Evolutionary conservation across 2,797 vertebrate species (phyloP).

Genomic region (Chelonia mydas): DNA sequence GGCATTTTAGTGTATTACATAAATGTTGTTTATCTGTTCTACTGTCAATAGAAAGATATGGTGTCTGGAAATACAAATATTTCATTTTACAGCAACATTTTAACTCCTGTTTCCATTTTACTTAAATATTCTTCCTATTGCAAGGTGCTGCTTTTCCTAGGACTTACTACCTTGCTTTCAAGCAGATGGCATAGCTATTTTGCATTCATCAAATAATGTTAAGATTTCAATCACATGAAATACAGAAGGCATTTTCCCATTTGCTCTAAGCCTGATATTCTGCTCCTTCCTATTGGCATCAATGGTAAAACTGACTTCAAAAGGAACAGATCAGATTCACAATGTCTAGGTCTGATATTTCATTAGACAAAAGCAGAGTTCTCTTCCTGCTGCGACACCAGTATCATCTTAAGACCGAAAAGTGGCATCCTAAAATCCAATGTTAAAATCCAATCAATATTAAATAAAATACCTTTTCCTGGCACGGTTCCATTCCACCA

Average conservation of each 20-base stretch:
- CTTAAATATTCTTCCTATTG: neutral
- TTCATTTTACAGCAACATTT: neutral
- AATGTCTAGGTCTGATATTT: neutral
- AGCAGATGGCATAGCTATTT: neutral
- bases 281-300: neutral
- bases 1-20: neutral
- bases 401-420: neutral
- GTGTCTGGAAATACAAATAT: neutral
- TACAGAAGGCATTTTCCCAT: neutral
- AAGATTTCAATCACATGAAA: neutral
- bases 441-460: neutral
- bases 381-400: neutral
- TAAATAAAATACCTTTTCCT: neutral
- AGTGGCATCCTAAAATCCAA: neutral
- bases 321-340: neutral
- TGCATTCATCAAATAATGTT: neutral
- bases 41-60: neutral
- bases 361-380: neutral
- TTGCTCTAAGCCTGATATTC: neutral
- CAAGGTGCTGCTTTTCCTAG: neutral
- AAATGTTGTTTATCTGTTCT: neutral
- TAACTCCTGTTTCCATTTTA: neutral
- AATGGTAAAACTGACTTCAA: neutral
- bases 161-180: neutral
- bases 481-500: rapidly evolving